Percentiles rank a stretch among this genome's conserved stretches.
phyloP scores from a whole-genome alignment of 2,797 vertebrate species.

The Pangasius larnaudii region DNA sequence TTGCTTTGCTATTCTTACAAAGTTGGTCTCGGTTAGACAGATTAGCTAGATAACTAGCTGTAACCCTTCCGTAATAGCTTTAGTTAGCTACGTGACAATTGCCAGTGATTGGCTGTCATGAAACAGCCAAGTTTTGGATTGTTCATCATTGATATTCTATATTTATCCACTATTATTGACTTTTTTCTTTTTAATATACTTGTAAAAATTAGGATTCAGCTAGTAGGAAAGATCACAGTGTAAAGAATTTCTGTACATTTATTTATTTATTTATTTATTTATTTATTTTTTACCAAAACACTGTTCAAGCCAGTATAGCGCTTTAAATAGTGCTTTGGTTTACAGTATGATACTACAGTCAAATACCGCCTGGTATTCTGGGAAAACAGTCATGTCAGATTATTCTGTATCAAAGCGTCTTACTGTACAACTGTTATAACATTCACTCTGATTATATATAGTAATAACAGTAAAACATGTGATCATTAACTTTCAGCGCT shows the following conservation, averaged over 20 bases:
- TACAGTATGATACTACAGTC: background rate
- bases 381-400: background rate
- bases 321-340: background rate
- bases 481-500: background rate
- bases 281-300: too few species aligned
- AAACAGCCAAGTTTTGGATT: background rate
- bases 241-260: too few species aligned
- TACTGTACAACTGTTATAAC: background rate
- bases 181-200: background rate
- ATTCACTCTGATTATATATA: background rate
- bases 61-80: background rate
- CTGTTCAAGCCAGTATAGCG: background rate
- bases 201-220: background rate
- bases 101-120: background rate
- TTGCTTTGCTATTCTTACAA: background rate
- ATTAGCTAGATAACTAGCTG: background rate
- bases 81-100: background rate
- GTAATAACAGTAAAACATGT: background rate
- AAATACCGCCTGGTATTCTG: too few species aligned
- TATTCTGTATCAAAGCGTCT: background rate
- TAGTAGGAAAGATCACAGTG: too few species aligned
- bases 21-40: background rate
- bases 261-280: too few species aligned
- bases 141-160: background rate
- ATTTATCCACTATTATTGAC: background rate